A percentile compares a stretch with the other conserved stretches of the same genome.
Evolutionary conservation across 2,888 invertebrate species (phyloP).

Genomic region (Cylindroiulus punctatus): DNA sequence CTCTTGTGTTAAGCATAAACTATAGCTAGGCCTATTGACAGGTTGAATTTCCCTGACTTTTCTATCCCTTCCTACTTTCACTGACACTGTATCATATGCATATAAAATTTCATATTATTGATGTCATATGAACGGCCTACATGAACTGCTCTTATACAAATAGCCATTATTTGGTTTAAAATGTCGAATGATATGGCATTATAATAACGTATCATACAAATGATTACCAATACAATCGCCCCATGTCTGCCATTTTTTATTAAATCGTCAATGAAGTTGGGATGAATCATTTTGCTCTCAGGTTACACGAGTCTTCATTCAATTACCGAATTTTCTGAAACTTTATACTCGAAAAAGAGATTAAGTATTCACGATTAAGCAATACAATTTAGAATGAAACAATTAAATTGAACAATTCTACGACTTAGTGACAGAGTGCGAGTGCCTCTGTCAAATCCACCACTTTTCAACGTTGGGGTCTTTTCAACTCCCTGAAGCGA

Average conservation of each 20-base stretch:
- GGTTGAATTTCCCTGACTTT: too few species aligned
- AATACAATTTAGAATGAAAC: conserved; percentile 17
- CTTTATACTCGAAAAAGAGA: conserved; percentile 45
- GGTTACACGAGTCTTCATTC: conserved; percentile 36
- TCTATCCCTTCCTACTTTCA: too few species aligned
- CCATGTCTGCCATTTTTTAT: not conserved
- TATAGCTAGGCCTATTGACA: too few species aligned
- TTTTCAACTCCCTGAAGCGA: conserved; percentile 14
- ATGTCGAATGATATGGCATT: not conserved
- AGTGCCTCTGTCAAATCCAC: not conserved
- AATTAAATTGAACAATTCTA: conserved; percentile 34
- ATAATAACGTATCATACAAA: not conserved
- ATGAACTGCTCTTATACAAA: too few species aligned
- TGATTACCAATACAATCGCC: not conserved
- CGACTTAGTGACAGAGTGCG: conserved; percentile 36
- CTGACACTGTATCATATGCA: too few species aligned
- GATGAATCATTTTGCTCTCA: not conserved
- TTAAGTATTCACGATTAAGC: conserved; percentile 42
- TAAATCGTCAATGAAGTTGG: not conserved
- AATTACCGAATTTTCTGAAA: conserved; percentile 25
- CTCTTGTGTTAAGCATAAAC: too few species aligned
- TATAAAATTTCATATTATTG: too few species aligned
- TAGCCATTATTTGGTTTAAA: not conserved
- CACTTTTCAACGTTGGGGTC: not conserved
- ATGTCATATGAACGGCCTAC: too few species aligned